A percentile compares a stretch with the other conserved stretches of the same genome.
Conservation (phyloP, 1,140 invertebrate genomes). For the Drosophila prosaltans region DNA sequence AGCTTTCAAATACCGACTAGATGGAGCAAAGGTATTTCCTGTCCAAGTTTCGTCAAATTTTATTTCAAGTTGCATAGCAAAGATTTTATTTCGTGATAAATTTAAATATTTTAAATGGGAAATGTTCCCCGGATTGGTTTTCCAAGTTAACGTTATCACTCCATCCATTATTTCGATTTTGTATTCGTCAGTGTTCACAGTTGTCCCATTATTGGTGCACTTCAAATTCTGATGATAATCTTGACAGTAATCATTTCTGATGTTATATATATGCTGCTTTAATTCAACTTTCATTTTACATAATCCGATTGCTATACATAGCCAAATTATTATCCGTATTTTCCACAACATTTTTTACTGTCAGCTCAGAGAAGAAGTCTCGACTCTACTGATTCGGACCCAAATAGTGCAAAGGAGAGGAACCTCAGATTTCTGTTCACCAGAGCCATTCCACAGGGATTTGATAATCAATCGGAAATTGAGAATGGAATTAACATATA, state of each 20-base stretch:
- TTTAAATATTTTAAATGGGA: neutral
- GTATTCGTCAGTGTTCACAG: neutral
- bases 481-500: no score
- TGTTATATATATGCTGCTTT: neutral
- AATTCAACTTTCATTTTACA: neutral
- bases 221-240: neutral
- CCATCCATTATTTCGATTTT: neutral
- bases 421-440: neutral
- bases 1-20: neutral
- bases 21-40: neutral
- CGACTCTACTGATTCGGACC: neutral
- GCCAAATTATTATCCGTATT: neutral
- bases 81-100: neutral
- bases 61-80: neutral
- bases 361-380: neutral
- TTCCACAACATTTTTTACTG: neutral
- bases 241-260: neutral
- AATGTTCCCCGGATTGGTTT: neutral
- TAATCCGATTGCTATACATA: neutral
- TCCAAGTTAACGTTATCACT: neutral
- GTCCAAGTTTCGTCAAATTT: neutral
- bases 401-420: neutral
- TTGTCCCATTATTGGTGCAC: neutral
- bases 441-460: neutral
- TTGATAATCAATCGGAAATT: neutral